Evolutionary conservation across 30 jellyfish, hydroid and myxozoan genomes (phyloP), one percentile per base, ranked within the genome.

Genomic region (Chrysaora quinquecirrha): DNA sequence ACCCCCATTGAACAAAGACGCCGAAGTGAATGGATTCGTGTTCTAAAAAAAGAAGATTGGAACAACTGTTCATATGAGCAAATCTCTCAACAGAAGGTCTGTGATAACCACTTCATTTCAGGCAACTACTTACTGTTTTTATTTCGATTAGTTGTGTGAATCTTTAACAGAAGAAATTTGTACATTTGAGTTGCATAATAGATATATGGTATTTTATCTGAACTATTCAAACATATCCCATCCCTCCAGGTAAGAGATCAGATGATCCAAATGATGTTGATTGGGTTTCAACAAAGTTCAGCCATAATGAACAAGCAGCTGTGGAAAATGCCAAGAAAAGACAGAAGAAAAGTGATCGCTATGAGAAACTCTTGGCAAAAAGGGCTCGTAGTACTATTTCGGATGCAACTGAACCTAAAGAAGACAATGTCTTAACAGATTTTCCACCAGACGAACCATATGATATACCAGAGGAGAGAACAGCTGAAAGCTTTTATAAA

Each of bases 11-110:
- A 66, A 49, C 25, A 20, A 20, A 46, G 84, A 21, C 65, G 90
- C 14, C 84, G 90, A 60, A 38, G 48, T 18, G 90, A 80, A 24
- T 80, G 90, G 90, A 80, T 80, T 11, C 81, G 84, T n/a, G 90
- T 84, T 30, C 25, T 80, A 7, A 64, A 38, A 30, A 34, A 74
- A 20, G 68, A 80, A 47, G 90, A 62, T 47, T 80, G 90, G 90
- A 71, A 66, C n/a, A 34, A 63, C 0, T 80, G 84, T 84, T n/a
- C 84, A 24, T 31, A 43, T 28, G 85, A 80, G 68, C 64, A 64
- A 33, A 80, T 80, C 29, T 80, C 90, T n/a, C 65, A 46, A 67
- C 78, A 47, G 27, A 64, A 48, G 65, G 76, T 80, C 49, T 63
- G 90, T 61, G 48, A 62, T 12, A 84, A 43, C 12, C 90, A 80